Base-by-base conservation (phyloP, 1,140 invertebrate species). In the Drosophila pachea region DNA sequence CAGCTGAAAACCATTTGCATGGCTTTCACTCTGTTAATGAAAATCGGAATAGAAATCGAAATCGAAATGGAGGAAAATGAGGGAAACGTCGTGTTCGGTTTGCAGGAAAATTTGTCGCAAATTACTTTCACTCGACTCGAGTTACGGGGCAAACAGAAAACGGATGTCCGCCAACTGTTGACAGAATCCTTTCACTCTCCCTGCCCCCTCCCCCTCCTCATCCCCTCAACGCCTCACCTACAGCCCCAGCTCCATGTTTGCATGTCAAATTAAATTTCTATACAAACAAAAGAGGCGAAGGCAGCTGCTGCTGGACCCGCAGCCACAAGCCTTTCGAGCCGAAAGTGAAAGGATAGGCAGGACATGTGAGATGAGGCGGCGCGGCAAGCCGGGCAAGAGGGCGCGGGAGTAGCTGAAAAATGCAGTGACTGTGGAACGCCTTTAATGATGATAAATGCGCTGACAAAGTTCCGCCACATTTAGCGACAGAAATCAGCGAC, bases 361-460 rank as follows among this genome's bases (percentile, higher is more conserved):
- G 53, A 73, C 43, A 53, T 54, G 16, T 40, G 70, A 45, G 40
- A 31, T 43, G 52, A 43, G 40, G 12, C n/a, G 40, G 36, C 6
- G 36, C 36, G 40, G 14, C n/a, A 14, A 6, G 14, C n/a, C 6
- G 12, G 14, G 40, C 12, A 7, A 5, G 6, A 43, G 40, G 7
- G 40, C 50, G 45, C 63, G 69, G 60, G 72, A 33, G 40, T 56
- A 53, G 38, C 50, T 38, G 7, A 48, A 65, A 65, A 33, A 56
- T 45, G 7, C 54, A 43, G 32, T 68, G 67, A 73, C 66, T 58
- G n/a, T 60, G 59, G 42, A 53, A 67, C 61, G 76, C 76, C 76
- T 86, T 69, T 86, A 86, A 86, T 86, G 81, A 86, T 86, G 82
- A 86, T 86, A 86, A 86, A 86, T 86, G 82, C 74, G 82, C 70